Conservation (phyloP, 2,888 invertebrate species). For the Gymnocheta viridis region DNA sequence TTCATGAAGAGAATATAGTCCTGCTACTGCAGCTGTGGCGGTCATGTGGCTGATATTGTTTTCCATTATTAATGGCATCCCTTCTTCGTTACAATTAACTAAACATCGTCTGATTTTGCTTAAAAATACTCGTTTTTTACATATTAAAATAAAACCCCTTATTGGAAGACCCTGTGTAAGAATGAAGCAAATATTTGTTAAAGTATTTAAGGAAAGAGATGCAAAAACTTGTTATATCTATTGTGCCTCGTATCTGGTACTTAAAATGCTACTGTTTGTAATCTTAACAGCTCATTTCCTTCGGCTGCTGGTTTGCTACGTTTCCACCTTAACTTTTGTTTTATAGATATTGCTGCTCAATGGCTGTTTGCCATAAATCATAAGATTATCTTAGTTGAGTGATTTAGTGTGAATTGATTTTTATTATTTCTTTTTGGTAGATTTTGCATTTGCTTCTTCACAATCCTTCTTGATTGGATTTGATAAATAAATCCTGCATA, state of each 20-base stretch:
- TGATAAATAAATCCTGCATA: constrained; percentile 50
- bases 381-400: constrained; percentile 62
- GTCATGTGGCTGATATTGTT: too few relatives aligned
- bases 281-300: background rate
- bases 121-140: too few relatives aligned
- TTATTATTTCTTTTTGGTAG: constrained; percentile 26
- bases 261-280: background rate
- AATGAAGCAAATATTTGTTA: constrained; percentile 46
- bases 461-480: constrained; percentile 19
- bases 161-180: constrained; percentile 31
- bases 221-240: constrained; percentile 15
- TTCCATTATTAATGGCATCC: too few relatives aligned
- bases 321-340: constrained; percentile 7
- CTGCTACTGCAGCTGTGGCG: too few relatives aligned
- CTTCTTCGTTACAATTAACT: too few relatives aligned
- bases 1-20: too few relatives aligned
- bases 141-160: too few relatives aligned
- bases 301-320: background rate
- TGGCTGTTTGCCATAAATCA: constrained; percentile 57
- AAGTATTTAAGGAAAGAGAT: constrained; percentile 14
- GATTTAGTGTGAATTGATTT: constrained; percentile 68
- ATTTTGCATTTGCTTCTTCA: background rate
- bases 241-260: background rate
- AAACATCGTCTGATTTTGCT: too few relatives aligned
- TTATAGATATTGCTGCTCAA: constrained; percentile 3